phyloP scores from a whole-genome alignment of 2,113 vertebrate species.

The Oryzias woworae region DNA sequence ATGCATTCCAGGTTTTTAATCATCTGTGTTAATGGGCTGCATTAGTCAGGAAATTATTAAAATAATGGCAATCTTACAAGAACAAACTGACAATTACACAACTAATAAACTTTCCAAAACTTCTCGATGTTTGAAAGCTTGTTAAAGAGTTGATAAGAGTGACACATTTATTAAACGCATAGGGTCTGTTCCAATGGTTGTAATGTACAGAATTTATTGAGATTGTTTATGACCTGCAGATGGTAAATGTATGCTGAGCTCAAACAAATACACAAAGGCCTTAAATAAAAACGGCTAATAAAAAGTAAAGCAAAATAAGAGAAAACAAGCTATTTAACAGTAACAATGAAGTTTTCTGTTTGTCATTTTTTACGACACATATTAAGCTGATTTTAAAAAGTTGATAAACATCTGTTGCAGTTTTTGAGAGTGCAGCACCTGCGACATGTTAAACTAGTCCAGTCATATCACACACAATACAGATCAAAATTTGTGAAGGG shows the following conservation, averaged over 20 bases:
- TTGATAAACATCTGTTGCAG: background rate
- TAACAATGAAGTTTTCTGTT: background rate
- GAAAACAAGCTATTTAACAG: slow-evolving; percentile 10
- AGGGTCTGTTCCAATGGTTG: slow-evolving; percentile 60
- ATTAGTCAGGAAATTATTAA: slow-evolving; percentile 46
- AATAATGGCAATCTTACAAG: slow-evolving; percentile 26
- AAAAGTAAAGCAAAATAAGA: background rate
- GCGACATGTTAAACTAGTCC: background rate
- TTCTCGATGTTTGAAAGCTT: too few relatives aligned
- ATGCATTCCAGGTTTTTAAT: slow-evolving; percentile 57
- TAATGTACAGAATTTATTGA: slow-evolving; percentile 64
- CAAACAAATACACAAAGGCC: slow-evolving; percentile 26
- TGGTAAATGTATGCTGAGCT: too few relatives aligned
- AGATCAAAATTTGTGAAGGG: too few relatives aligned
- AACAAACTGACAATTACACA: slow-evolving; percentile 40
- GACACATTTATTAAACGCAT: background rate
- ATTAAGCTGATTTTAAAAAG: background rate
- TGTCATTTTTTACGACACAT: background rate
- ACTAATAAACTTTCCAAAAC: slow-evolving; percentile 29
- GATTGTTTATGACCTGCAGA: slow-evolving; percentile 14
- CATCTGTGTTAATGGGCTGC: slow-evolving; percentile 50
- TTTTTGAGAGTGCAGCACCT: background rate
- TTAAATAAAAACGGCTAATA: slow-evolving; percentile 29
- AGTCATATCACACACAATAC: background rate
- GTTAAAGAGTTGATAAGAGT: too few relatives aligned